A percentile compares a stretch with the other conserved stretches of the same genome.
phyloP scores from a whole-genome alignment of 2,113 vertebrate genomes.

The Xenopus borealis region DNA sequence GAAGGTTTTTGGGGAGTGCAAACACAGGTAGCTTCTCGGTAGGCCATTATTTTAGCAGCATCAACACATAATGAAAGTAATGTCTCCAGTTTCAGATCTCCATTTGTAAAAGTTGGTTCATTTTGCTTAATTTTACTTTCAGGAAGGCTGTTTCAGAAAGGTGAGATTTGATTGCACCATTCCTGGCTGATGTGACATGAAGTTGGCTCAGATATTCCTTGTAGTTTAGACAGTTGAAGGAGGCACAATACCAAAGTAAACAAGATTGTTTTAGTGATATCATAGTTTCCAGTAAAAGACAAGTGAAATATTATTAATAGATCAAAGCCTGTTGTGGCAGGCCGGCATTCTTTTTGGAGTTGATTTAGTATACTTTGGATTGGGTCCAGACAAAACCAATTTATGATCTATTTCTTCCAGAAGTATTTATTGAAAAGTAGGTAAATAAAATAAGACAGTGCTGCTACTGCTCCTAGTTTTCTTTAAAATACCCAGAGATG shows the following conservation, averaged over 20 bases:
- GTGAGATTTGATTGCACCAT: constrained; percentile 63
- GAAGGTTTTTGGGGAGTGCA: too few species aligned
- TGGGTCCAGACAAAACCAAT: constrained; percentile 57
- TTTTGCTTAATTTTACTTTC: too few species aligned
- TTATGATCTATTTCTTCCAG: constrained; percentile 59
- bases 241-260: constrained; percentile 64
- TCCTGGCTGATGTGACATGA: constrained; percentile 59
- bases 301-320: constrained; percentile 48
- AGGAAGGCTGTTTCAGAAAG: constrained; percentile 59
- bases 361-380: constrained; percentile 50
- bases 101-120: too few species aligned
- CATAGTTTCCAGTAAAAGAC: constrained; percentile 52
- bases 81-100: too few species aligned
- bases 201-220: constrained; percentile 46
- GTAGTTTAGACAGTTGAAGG: background rate
- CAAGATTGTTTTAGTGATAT: constrained; percentile 61
- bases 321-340: constrained; percentile 53
- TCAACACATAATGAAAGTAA: too few species aligned
- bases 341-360: constrained; percentile 55
- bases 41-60: too few species aligned
- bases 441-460: background rate
- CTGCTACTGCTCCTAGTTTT: background rate
- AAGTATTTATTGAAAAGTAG: constrained; percentile 2
- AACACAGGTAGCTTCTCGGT: too few species aligned
- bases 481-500: background rate